These are phyloP conservation scores for Ypsolopha sequella DNA, from an alignment of 2,888 invertebrate genomes.

Conservation along the genomic window DNA sequence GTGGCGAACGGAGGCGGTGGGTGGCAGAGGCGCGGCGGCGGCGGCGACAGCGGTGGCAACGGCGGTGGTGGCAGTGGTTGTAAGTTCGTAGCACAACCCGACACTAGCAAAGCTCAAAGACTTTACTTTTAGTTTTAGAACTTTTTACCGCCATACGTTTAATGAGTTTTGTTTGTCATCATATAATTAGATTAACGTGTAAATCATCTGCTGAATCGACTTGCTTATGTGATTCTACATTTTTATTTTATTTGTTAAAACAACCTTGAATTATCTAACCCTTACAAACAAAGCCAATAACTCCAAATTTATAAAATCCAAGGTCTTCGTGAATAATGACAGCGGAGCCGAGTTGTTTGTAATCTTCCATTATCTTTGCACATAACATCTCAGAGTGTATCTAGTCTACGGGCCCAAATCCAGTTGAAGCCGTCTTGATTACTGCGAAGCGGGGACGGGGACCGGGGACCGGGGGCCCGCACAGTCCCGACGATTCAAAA, in stretches of 20 bases:
- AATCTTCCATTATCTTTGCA: slow-evolving; percentile 20
- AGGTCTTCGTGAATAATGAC: too few relatives aligned
- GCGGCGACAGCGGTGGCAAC: background rate
- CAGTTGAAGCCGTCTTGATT: slow-evolving; percentile 63
- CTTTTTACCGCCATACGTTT: slow-evolving; percentile 22
- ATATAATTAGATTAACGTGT: too few relatives aligned
- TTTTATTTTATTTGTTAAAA: too few relatives aligned
- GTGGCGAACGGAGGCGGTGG: too few relatives aligned
- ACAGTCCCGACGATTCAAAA: slow-evolving; percentile 54
- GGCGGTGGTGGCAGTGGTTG: slow-evolving; percentile 23
- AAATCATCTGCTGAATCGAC: too few relatives aligned
- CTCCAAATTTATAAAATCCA: slow-evolving; percentile 15
- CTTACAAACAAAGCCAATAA: too few relatives aligned
- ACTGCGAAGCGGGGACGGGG: slow-evolving; percentile 37
- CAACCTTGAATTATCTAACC: background rate
- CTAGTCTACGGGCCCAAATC: slow-evolving; percentile 53
- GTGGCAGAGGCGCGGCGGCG: slow-evolving; percentile 1
- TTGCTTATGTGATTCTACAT: too few relatives aligned
- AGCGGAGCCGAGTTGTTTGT: slow-evolving; percentile 8
- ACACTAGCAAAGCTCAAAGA: slow-evolving; percentile 54
- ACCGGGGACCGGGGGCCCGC: slow-evolving; percentile 4
- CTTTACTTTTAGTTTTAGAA: slow-evolving; percentile 52
- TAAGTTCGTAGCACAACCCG: too few relatives aligned
- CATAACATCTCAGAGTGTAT: slow-evolving; percentile 22
- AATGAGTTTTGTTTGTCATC: slow-evolving; percentile 5